A percentile compares a stretch with the other conserved stretches of the same genome.
phyloP scores from a whole-genome alignment of 2,113 vertebrate genomes.

The Neoarius graeffei region DNA sequence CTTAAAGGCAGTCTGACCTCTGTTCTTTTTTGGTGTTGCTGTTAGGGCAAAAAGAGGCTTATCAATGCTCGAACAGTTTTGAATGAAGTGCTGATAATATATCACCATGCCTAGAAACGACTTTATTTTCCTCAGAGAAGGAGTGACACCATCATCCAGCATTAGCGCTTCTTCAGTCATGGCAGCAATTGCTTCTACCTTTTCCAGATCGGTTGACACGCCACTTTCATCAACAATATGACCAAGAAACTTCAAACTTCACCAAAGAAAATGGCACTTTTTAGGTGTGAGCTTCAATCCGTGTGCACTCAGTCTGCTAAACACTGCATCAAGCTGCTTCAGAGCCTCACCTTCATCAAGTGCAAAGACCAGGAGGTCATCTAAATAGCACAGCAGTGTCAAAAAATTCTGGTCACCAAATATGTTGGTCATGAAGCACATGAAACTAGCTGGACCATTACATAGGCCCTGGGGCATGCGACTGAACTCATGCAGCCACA shows the following conservation, averaged over 20 bases:
- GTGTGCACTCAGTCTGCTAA: conserved; percentile 11
- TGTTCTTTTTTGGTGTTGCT: too few species aligned
- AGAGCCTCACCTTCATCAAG: background rate
- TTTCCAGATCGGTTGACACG: too few species aligned
- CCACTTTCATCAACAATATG: background rate
- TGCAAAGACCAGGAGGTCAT: conserved; percentile 5
- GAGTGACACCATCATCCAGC: too few species aligned
- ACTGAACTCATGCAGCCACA: background rate
- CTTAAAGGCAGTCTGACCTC: too few species aligned
- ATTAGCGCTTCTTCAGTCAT: too few species aligned
- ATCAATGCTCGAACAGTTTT: too few species aligned
- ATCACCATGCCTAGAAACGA: too few species aligned
- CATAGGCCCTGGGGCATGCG: background rate
- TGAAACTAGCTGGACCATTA: conserved; percentile 14
- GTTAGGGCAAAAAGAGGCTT: too few species aligned
- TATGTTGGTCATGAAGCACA: background rate
- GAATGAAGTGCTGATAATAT: too few species aligned
- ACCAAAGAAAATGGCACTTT: conserved; percentile 12
- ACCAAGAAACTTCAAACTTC: background rate
- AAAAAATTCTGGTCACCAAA: conserved; percentile 32
- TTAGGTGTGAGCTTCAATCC: conserved; percentile 14
- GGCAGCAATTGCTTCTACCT: too few species aligned
- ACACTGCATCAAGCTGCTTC: background rate
- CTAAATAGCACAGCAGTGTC: conserved; percentile 11
- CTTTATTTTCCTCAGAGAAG: too few species aligned